phyloP scores from a whole-genome alignment of 2,888 invertebrate genomes.

The Zhuqinia jingwanae region DNA sequence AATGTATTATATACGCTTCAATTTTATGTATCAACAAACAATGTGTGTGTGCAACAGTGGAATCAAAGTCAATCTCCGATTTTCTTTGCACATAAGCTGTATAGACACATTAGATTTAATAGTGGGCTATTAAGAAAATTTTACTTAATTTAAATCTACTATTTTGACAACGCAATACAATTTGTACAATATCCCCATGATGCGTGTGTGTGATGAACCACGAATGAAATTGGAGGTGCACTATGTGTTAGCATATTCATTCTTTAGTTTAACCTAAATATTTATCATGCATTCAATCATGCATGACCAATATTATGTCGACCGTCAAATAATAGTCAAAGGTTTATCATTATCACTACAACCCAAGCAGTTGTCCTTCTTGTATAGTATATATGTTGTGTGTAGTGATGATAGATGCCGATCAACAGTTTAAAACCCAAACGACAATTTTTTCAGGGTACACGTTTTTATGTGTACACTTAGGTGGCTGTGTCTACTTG shows the following conservation, averaged over 20 bases:
- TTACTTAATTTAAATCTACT: slow-evolving; percentile 59
- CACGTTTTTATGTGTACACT: too few species aligned
- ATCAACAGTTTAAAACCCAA: too few species aligned
- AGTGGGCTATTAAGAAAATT: slow-evolving; percentile 64
- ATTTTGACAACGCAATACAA: slow-evolving; percentile 54
- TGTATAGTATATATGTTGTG: neutral
- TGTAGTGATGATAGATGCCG: too few species aligned
- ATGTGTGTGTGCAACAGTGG: too few species aligned
- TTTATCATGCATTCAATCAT: slow-evolving; percentile 61
- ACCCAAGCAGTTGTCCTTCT: slow-evolving; percentile 60
- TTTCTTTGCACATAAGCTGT: slow-evolving; percentile 19
- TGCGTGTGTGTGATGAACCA: neutral
- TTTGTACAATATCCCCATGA: neutral
- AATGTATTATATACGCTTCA: too few species aligned
- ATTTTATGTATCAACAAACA: too few species aligned
- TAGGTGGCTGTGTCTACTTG: too few species aligned
- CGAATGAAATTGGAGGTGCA: slow-evolving; percentile 1
- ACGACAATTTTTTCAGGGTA: too few species aligned
- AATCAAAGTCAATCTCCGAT: slow-evolving; percentile 55
- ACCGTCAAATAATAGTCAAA: slow-evolving; percentile 54
- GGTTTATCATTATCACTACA: slow-evolving; percentile 55
- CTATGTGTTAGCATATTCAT: neutral
- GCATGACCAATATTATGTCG: slow-evolving; percentile 63
- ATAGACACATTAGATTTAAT: too few species aligned
- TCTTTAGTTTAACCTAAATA: slow-evolving; percentile 58